Conservation (phyloP, 2,888 invertebrate species). For the Trichopoda pennipes region DNA sequence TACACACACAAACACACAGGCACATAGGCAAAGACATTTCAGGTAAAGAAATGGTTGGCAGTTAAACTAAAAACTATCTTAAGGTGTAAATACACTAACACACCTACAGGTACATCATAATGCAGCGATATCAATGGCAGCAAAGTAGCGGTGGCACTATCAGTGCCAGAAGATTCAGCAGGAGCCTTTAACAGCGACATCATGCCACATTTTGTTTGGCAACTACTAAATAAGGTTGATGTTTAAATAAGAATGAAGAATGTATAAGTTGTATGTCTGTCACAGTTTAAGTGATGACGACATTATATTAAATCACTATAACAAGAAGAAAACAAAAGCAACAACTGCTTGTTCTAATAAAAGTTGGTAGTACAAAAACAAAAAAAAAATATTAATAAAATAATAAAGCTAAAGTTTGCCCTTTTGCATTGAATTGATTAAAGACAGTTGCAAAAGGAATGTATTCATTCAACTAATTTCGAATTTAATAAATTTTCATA, state of each 20-base stretch:
- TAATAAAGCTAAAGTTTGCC: constrained; percentile 50
- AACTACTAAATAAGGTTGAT: constrained; percentile 47
- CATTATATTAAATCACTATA: constrained; percentile 51
- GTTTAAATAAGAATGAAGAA: constrained; percentile 52
- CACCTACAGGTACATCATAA: constrained; percentile 2
- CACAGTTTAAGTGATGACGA: constrained; percentile 54
- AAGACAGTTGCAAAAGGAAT: neutral
- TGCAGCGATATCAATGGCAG: constrained; percentile 44
- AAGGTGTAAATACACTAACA: constrained; percentile 12
- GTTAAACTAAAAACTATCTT: constrained; percentile 7
- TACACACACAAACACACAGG: constrained; percentile 13
- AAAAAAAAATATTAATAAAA: constrained; percentile 32
- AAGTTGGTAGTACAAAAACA: too few relatives aligned
- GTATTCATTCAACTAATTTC: too few relatives aligned
- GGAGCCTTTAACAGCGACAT: constrained; percentile 31
- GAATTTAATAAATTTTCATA: too few relatives aligned
- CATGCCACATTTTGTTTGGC: constrained; percentile 2
- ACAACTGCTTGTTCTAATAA: constrained; percentile 19
- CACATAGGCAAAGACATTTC: neutral
- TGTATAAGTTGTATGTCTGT: constrained; percentile 37
- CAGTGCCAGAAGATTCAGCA: constrained; percentile 30
- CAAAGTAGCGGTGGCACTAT: constrained; percentile 7
- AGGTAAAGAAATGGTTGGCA: constrained; percentile 14
- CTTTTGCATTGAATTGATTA: constrained; percentile 26
- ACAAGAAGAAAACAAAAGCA: neutral